Conservation (phyloP, 2,888 invertebrate species). For the Apomyelois bistriatella region DNA sequence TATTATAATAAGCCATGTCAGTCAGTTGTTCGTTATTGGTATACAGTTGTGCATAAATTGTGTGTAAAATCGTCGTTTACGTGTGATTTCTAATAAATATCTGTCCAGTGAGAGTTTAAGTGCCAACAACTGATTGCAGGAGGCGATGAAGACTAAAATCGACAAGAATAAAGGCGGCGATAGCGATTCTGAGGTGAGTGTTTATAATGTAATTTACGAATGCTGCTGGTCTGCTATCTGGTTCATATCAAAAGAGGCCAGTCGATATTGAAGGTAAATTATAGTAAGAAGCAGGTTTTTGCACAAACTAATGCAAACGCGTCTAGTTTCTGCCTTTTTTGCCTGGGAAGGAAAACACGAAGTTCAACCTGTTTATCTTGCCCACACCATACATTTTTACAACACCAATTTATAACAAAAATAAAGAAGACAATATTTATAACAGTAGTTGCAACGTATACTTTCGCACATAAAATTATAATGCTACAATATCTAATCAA, state of each 20-base stretch:
- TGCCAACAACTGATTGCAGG: slow-evolving; percentile 65
- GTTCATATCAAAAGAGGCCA: slow-evolving; percentile 28
- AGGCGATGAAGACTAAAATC: slow-evolving; percentile 81
- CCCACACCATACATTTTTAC: too few relatives aligned
- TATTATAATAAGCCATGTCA: slow-evolving; percentile 64
- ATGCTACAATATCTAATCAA: too few relatives aligned
- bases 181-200: slow-evolving; percentile 78
- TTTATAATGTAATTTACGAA: slow-evolving; percentile 37
- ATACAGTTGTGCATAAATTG: slow-evolving; percentile 67
- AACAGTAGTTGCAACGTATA: too few relatives aligned
- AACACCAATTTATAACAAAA: too few relatives aligned
- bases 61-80: slow-evolving; percentile 52
- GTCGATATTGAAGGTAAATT: slow-evolving; percentile 14
- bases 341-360: too few relatives aligned
- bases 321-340: not conserved
- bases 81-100: slow-evolving; percentile 48
- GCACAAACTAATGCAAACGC: not conserved
- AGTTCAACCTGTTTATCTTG: too few relatives aligned
- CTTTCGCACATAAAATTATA: too few relatives aligned
- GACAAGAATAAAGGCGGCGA: slow-evolving; percentile 80
- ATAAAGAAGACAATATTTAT: too few relatives aligned
- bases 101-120: slow-evolving; percentile 61
- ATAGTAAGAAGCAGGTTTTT: slow-evolving; percentile 20
- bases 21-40: slow-evolving; percentile 56
- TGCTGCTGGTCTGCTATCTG: slow-evolving; percentile 25